Conservation (phyloP, 2,888 invertebrate genomes). For the Cephus nigrinus region DNA sequence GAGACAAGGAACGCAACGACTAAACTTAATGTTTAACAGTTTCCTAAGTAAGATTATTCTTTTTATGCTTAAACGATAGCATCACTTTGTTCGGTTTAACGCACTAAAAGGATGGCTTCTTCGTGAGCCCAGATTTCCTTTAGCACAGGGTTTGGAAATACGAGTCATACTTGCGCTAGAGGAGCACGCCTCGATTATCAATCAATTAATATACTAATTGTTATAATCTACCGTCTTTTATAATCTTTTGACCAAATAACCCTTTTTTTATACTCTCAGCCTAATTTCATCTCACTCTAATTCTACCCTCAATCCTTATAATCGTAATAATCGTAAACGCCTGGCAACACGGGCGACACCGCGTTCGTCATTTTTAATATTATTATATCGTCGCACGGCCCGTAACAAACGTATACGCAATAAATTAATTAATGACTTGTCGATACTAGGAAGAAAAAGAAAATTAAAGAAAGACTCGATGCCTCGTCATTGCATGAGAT, state of each 20-base stretch:
- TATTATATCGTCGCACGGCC: background rate
- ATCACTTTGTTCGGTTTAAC: background rate
- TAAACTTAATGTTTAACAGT: background rate
- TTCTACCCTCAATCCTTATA: background rate
- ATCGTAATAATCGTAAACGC: background rate
- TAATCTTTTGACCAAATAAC: background rate
- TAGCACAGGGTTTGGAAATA: background rate
- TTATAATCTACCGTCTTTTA: background rate
- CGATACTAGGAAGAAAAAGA: background rate
- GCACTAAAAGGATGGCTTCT: background rate
- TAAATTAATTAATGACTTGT: constrained; percentile 37
- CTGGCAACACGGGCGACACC: background rate
- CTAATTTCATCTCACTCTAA: background rate
- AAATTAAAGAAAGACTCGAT: background rate
- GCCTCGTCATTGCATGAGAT: constrained; percentile 31
- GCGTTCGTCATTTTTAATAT: background rate
- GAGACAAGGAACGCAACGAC: constrained; percentile 19
- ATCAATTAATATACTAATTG: background rate
- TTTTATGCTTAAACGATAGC: background rate
- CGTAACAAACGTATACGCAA: constrained; percentile 29
- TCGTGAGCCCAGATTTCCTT: background rate
- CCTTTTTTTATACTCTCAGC: background rate
- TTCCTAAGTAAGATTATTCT: background rate
- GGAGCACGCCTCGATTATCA: background rate
- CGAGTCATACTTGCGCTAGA: background rate